Percentiles rank a stretch among this genome's conserved stretches.
phyloP scores from a whole-genome alignment of 2,113 vertebrate genomes.

The Megaptera novaeangliae region DNA sequence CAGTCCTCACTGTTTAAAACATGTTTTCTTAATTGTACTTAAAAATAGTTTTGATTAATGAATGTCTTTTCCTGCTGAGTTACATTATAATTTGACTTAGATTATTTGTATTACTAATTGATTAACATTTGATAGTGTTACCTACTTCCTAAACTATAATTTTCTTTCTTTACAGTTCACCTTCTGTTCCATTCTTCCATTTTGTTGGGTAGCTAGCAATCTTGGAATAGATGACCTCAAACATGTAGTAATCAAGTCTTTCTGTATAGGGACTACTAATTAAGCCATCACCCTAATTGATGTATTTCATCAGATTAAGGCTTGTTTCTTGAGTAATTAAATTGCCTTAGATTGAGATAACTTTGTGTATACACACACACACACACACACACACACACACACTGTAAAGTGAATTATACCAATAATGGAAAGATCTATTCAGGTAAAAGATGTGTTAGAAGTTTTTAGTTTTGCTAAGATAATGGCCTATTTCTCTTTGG shows the following conservation, averaged over 20 bases:
- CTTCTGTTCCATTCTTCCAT: background rate
- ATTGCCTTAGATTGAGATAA: background rate
- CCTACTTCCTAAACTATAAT: background rate
- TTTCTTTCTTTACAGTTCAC: background rate
- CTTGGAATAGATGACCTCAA: background rate
- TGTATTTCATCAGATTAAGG: background rate
- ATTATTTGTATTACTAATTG: background rate
- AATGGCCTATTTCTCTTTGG: background rate
- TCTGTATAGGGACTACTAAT: background rate
- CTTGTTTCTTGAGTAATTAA: background rate
- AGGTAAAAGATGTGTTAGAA: background rate
- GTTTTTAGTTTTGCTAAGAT: constrained; percentile 20
- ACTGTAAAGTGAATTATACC: background rate
- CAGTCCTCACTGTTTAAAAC: background rate
- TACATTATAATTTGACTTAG: constrained; percentile 10
- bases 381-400: background rate
- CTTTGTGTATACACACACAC: background rate
- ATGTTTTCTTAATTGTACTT: background rate
- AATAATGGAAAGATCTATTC: background rate
- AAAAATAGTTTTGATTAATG: background rate
- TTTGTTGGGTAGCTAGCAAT: background rate
- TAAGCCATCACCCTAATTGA: background rate
- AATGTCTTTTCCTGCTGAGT: background rate
- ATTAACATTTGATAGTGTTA: constrained; percentile 4
- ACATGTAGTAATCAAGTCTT: background rate